Conservation (phyloP, 2,888 invertebrate genomes). For the Agriopis marginaria region DNA sequence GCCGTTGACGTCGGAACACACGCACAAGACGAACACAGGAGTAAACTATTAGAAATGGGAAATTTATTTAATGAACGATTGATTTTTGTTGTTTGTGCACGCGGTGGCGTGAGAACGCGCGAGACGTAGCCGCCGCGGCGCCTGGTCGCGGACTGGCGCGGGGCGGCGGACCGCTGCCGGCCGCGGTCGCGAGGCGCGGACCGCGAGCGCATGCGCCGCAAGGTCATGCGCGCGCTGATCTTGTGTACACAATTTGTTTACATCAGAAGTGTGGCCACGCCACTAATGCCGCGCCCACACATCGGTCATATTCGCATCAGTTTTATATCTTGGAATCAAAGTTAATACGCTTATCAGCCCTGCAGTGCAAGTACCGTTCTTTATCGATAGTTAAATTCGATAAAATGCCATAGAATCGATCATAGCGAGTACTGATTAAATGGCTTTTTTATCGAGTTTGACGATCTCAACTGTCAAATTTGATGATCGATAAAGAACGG, state of each 20-base stretch:
- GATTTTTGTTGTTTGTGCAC: constrained; percentile 45
- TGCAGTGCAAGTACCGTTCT: too few relatives aligned
- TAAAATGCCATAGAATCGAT: too few relatives aligned
- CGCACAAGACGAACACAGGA: constrained; percentile 15
- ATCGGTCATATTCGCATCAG: not conserved
- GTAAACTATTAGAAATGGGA: not conserved
- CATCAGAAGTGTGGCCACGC: constrained; percentile 32
- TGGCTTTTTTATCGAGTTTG: too few relatives aligned
- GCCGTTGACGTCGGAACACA: constrained; percentile 27
- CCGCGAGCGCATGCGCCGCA: constrained; percentile 62
- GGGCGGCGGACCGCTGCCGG: constrained; percentile 37
- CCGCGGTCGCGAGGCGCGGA: constrained; percentile 53
- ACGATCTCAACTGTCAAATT: too few relatives aligned
- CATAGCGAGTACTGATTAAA: too few relatives aligned
- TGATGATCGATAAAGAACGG: too few relatives aligned
- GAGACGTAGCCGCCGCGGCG: constrained; percentile 56
- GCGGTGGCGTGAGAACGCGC: constrained; percentile 47
- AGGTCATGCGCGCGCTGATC: constrained; percentile 72
- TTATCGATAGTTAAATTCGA: too few relatives aligned
- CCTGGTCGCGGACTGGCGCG: constrained; percentile 68
- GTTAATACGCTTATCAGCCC: not conserved
- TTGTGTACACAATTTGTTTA: constrained; percentile 50
- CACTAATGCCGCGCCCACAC: constrained; percentile 37
- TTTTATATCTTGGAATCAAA: not conserved
- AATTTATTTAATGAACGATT: constrained; percentile 45